These are phyloP conservation scores for Drosophila paracracens DNA, from an alignment of 2,888 invertebrate species.

Conservation along the genomic window DNA sequence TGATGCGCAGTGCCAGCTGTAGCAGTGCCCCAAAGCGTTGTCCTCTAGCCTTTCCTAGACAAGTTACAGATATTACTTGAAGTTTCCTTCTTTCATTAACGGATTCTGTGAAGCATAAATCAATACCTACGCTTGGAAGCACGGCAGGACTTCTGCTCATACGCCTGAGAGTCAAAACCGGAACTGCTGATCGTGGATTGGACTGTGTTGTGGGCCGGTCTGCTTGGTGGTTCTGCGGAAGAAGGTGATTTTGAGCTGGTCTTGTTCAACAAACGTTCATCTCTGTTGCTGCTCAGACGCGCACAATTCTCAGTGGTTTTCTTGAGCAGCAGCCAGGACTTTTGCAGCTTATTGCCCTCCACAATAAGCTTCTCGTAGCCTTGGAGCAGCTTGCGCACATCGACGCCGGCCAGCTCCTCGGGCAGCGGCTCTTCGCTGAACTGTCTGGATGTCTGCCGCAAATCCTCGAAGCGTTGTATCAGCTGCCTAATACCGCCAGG, in stretches of 20 bases:
- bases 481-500: conserved; percentile 47
- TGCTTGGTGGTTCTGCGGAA: conserved; percentile 40
- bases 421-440: conserved; percentile 57
- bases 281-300: conserved; percentile 36
- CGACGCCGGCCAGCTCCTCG: conserved; percentile 60
- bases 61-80: background rate
- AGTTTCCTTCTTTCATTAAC: background rate
- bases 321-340: conserved; percentile 56
- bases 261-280: conserved; percentile 22
- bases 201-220: background rate
- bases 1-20: conserved; percentile 50
- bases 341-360: conserved; percentile 57
- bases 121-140: background rate
- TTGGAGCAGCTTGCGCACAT: conserved; percentile 57
- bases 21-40: conserved; percentile 55
- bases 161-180: background rate
- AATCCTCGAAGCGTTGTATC: conserved; percentile 62
- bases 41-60: conserved; percentile 34
- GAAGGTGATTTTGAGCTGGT: conserved; percentile 49
- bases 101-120: background rate
- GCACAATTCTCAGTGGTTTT: conserved; percentile 60
- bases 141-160: background rate
- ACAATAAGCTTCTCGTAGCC: conserved; percentile 62
- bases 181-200: background rate
- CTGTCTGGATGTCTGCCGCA: conserved; percentile 59